phyloP scores from a whole-genome alignment of 2,113 vertebrate species.

The Chlorocebus sabaeus region DNA sequence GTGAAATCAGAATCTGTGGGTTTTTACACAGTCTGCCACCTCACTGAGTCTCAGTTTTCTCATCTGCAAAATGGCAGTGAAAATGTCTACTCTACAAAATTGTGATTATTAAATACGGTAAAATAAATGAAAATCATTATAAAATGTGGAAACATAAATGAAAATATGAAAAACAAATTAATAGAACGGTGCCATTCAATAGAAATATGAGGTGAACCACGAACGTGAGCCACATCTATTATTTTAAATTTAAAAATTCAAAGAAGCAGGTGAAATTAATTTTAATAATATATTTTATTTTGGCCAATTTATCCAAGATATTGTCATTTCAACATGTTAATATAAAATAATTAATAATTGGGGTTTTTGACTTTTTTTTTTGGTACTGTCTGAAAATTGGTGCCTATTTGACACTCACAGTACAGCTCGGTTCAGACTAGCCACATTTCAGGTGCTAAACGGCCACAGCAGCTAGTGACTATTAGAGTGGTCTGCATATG shows the following conservation, averaged over 20 bases:
- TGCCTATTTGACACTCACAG: not conserved
- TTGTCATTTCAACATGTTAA: slow-evolving; percentile 35
- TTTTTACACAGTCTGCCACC: not conserved
- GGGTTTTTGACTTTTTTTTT: not conserved
- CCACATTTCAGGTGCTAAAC: not conserved
- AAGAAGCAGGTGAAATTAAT: slow-evolving; percentile 47
- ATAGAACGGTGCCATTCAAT: not conserved
- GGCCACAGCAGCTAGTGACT: not conserved
- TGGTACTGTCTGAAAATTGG: slow-evolving; percentile 3
- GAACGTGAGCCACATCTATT: not conserved
- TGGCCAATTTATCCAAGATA: slow-evolving; percentile 30
- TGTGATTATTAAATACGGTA: not conserved
- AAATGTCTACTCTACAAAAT: not conserved
- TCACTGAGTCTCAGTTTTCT: not conserved
- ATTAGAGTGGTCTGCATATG: not conserved
- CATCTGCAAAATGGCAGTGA: slow-evolving; percentile 2
- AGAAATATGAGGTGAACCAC: not conserved
- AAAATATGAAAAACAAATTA: not conserved
- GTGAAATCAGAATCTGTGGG: not conserved
- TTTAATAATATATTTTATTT: slow-evolving; percentile 62
- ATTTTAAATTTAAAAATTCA: slow-evolving; percentile 50
- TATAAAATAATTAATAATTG: not conserved
- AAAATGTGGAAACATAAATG: not conserved
- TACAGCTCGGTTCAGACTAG: not conserved
- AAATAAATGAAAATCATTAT: not conserved